Percentiles rank a stretch among this genome's conserved stretches.
These are phyloP conservation scores for Agapornis roseicollis DNA, from an alignment of 2,113 vertebrate species.

Conservation along the genomic window DNA sequence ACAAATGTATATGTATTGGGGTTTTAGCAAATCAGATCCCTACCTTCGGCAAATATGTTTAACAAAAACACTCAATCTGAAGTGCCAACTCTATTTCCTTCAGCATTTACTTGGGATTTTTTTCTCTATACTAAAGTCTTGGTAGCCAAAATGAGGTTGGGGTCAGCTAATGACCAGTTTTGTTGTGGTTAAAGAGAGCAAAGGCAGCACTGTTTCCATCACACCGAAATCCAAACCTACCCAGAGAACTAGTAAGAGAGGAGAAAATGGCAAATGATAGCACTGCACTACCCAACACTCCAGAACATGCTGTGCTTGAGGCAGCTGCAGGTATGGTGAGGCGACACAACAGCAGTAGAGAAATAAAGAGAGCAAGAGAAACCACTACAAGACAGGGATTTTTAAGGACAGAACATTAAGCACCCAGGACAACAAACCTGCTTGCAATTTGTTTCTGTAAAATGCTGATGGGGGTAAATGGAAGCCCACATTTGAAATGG, in stretches of 20 bases:
- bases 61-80: neutral
- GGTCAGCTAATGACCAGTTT: no score
- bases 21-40: neutral
- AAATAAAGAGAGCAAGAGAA: neutral
- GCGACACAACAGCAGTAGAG: neutral
- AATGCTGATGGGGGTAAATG: neutral
- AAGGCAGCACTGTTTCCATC: neutral
- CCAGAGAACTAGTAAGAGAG: neutral
- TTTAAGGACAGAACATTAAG: neutral
- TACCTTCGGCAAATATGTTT: neutral
- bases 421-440: neutral
- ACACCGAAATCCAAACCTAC: neutral
- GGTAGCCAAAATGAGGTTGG: no score
- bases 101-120: no score
- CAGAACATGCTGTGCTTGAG: neutral
- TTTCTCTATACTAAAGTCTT: no score
- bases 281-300: neutral
- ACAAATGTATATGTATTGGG: no score
- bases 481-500: neutral
- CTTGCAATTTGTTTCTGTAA: neutral
- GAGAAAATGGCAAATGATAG: neutral
- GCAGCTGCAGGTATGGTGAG: neutral
- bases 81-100: neutral
- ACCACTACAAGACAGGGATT: neutral
- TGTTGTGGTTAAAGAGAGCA: no score